Evolutionary conservation across 2,797 vertebrate genomes (phyloP).

Genomic region (Botia kubotai): DNA sequence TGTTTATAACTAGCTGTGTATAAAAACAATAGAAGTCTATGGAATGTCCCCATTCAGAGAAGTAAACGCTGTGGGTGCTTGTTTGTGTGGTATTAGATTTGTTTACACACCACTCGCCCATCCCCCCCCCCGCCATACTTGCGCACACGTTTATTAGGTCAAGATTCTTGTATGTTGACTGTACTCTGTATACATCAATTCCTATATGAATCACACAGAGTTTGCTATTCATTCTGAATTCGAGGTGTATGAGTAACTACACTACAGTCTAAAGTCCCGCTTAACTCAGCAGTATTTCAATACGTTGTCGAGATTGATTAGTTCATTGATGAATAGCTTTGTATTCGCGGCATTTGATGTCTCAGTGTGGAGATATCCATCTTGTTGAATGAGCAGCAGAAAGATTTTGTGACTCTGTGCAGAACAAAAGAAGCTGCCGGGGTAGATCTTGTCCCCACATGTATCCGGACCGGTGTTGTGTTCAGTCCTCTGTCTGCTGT

Average conservation of each 20-base stretch:
- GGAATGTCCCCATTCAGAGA: too few relatives aligned
- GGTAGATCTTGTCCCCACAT: conserved; percentile 57
- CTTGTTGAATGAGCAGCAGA: conserved; percentile 43
- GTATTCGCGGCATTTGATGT: conserved; percentile 25
- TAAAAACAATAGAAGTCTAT: too few relatives aligned
- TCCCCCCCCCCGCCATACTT: neutral
- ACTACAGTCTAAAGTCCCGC: neutral
- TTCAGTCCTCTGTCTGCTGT: conserved; percentile 50
- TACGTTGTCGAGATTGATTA: conserved; percentile 43
- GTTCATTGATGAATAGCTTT: conserved; percentile 46
- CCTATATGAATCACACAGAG: neutral
- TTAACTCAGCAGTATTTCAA: neutral
- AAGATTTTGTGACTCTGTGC: conserved; percentile 50
- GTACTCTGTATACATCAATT: neutral
- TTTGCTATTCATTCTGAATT: neutral
- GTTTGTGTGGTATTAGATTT: neutral
- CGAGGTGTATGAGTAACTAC: neutral
- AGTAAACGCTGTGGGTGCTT: too few relatives aligned
- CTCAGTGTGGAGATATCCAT: conserved; percentile 40
- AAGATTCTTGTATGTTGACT: neutral
- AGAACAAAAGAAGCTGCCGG: conserved; percentile 54
- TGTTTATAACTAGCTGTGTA: too few relatives aligned
- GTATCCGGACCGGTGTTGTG: conserved; percentile 57
- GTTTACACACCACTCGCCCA: neutral
- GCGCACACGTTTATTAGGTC: neutral